Evolutionary conservation across 2,797 vertebrate species (phyloP), one percentile per base, ranked within the genome.

Genomic region (Ctenochaetus hawaiiensis): DNA sequence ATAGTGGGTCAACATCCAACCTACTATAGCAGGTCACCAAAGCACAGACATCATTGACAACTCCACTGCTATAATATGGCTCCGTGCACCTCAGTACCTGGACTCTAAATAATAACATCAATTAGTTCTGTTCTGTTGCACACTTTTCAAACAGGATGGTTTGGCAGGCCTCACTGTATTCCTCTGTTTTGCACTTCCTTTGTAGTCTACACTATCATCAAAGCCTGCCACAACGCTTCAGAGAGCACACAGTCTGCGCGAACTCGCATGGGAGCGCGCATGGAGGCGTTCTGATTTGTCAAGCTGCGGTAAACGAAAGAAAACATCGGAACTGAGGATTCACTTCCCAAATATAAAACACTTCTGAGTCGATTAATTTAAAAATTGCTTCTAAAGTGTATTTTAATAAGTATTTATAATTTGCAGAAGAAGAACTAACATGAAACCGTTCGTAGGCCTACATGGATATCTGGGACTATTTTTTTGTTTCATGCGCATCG

Each of bases 251-350:
- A 14, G 49, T 53, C 49, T 72, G 87, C 89, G 88, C 84, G 88
- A 76, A 71, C 87, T 64, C 84, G 86, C 54, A 61, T 71, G 76
- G 70, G 89, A 71, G 87, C 92, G 92, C 86, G 88, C 92, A 62
- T 65, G 83, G 86, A 87, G 86, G 87, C 81, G 84, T 86, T 70
- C 88, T 83, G 74, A 56, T 72, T 45, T 20, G 86, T 90, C 82
- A 91, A 90, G 83, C 20, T 78, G n/a, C 34, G 2, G 52, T 2
- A 39, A 45, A 34, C 64, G 44, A 67, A 52, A 51, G n/a, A 59
- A 34, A 0, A 57, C 0, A 66, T 26, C 78, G 83, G 80, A 85
- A 89, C 2, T 22, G 14, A 10, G 17, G 30, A 30, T 3, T 43
- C 16, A 0, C 10, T 7, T n/a, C 1, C 5, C 16, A 0, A 61